These are phyloP conservation scores for Triplophysa rosa DNA, from an alignment of 2,113 vertebrate species.

Conservation along the genomic window DNA sequence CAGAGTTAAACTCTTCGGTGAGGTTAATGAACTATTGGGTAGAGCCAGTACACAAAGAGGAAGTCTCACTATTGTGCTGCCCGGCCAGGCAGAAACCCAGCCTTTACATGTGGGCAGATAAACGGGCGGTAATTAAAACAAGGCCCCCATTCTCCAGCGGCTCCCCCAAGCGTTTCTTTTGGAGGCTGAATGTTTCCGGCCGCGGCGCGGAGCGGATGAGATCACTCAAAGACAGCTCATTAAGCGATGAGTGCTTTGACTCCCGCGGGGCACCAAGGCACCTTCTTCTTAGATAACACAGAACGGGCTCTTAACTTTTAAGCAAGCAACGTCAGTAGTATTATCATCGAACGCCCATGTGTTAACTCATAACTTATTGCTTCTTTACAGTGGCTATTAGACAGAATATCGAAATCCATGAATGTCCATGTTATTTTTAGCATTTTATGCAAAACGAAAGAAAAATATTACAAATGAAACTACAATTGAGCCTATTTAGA, in stretches of 20 bases:
- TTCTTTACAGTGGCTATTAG: background rate
- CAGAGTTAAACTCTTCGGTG: conserved; percentile 25
- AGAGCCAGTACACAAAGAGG: conserved; percentile 28
- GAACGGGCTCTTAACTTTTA: conserved; percentile 30
- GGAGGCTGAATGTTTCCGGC: conserved; percentile 48
- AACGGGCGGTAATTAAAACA: conserved; percentile 52
- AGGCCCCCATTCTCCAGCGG: conserved; percentile 37
- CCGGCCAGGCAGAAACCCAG: conserved; percentile 40
- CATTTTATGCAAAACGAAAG: too few relatives aligned
- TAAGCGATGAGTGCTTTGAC: conserved; percentile 54
- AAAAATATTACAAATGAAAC: too few relatives aligned
- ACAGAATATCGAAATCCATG: background rate
- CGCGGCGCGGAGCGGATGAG: conserved; percentile 50
- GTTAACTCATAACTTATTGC: background rate
- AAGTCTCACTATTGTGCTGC: conserved; percentile 33
- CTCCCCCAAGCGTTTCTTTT: conserved; percentile 15
- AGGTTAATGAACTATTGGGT: conserved; percentile 48
- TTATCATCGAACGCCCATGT: background rate
- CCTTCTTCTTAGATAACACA: conserved; percentile 44
- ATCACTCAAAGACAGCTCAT: conserved; percentile 55
- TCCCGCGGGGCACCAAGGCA: conserved; percentile 39
- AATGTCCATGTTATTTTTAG: background rate
- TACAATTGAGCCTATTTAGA: too few relatives aligned
- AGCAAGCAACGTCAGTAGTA: background rate
- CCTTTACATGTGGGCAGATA: conserved; percentile 46